These are phyloP conservation scores for Stenolophus ochropezus DNA, from an alignment of 2,888 invertebrate species.

Conservation along the genomic window DNA sequence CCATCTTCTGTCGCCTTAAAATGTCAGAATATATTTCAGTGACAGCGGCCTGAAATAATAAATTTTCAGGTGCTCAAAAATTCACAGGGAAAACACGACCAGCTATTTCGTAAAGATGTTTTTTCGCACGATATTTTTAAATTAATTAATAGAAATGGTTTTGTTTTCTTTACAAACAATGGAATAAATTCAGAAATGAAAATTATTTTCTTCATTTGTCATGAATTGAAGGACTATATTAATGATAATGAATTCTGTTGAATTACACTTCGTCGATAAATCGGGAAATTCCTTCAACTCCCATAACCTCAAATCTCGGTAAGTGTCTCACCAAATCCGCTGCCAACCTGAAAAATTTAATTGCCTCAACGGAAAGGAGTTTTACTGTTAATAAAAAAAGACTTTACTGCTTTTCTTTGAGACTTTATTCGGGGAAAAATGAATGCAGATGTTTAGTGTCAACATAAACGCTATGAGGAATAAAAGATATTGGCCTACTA, in stretches of 20 bases:
- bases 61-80: conserved; percentile 30
- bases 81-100: background rate
- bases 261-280: too few relatives aligned
- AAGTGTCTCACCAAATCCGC: conserved; percentile 22
- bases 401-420: conserved; percentile 38
- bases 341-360: conserved; percentile 48
- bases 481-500: conserved; percentile 53
- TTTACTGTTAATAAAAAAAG: conserved; percentile 57
- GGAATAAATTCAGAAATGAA: background rate
- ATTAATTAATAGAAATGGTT: background rate
- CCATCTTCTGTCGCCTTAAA: conserved; percentile 15
- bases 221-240: background rate
- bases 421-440: conserved; percentile 17
- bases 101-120: background rate
- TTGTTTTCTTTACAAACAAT: background rate
- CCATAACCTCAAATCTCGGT: conserved; percentile 19
- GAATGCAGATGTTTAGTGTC: conserved; percentile 53
- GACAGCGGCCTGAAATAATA: conserved; percentile 29
- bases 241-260: too few relatives aligned
- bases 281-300: background rate
- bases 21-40: conserved; percentile 16
- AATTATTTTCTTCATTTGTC: background rate
- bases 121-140: background rate
- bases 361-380: conserved; percentile 47
- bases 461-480: conserved; percentile 32